These are phyloP conservation scores for Agrilus cyanescens DNA, from an alignment of 2,888 invertebrate genomes.

Conservation along the genomic window DNA sequence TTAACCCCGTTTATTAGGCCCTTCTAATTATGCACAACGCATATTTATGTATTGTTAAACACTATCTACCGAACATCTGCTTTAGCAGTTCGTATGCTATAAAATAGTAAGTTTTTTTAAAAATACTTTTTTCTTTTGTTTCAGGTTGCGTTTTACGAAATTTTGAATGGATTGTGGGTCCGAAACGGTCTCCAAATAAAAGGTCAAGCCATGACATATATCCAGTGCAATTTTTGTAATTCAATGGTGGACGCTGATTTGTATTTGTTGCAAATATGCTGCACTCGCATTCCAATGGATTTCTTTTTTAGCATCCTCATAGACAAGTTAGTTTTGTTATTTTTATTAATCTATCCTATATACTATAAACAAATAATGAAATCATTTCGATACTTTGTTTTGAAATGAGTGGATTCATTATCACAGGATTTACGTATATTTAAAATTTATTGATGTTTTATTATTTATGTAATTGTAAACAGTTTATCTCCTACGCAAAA, in stretches of 20 bases:
- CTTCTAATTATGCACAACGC: no score
- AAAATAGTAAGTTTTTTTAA: not conserved
- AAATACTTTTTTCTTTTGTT: constrained; percentile 19
- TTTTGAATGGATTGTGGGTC: constrained; percentile 89
- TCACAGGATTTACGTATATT: no score
- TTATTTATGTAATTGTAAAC: constrained; percentile 6
- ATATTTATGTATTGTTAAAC: no score
- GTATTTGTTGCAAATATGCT: constrained; percentile 88
- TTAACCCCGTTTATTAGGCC: no score
- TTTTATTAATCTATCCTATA: not conserved
- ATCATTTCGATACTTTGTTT: no score
- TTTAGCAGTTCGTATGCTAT: no score
- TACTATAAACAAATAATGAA: no score
- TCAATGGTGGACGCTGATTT: constrained; percentile 97
- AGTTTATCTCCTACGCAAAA: constrained; percentile 1
- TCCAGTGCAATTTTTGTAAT: constrained; percentile 97
- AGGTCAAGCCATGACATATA: constrained; percentile 98
- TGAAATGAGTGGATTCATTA: no score
- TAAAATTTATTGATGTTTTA: not conserved
- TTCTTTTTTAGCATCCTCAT: constrained; percentile 77
- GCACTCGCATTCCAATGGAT: constrained; percentile 75
- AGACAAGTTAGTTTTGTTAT: constrained; percentile 54
- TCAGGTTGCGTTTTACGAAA: constrained; percentile 91
- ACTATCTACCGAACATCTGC: no score
- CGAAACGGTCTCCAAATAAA: constrained; percentile 94